Evolutionary conservation across 1,140 invertebrate species (phyloP).

Genomic region (Drosophila malerkotliana): DNA sequence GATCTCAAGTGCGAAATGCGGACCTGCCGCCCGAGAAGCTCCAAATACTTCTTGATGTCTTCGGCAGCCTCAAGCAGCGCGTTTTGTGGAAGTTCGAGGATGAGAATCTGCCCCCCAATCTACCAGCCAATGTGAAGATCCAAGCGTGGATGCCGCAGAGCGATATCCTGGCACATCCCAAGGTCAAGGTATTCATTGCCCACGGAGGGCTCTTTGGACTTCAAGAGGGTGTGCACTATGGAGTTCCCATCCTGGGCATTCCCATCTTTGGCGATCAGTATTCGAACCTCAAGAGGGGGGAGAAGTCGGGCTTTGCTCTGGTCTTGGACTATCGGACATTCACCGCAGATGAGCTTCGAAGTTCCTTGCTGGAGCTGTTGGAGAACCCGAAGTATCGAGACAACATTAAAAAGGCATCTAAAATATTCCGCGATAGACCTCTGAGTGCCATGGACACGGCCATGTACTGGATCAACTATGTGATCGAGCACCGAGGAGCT

Average conservation of each 20-base stretch:
- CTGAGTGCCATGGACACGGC: constrained; percentile 85
- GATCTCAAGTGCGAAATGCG: constrained; percentile 71
- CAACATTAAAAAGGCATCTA: constrained; percentile 82
- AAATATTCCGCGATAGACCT: constrained; percentile 85
- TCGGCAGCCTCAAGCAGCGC: constrained; percentile 85
- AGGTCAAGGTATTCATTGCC: constrained; percentile 86
- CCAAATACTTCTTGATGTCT: constrained; percentile 85
- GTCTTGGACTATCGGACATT: constrained; percentile 60
- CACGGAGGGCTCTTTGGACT: constrained; percentile 87
- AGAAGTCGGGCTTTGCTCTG: constrained; percentile 50
- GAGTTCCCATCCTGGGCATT: constrained; percentile 86
- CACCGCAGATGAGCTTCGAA: constrained; percentile 73
- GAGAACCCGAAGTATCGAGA: constrained; percentile 83
- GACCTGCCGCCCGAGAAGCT: constrained; percentile 83
- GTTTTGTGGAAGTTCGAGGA: constrained; percentile 88
- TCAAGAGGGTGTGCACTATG: constrained; percentile 86
- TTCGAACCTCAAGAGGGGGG: constrained; percentile 56
- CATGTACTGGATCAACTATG: constrained; percentile 87
- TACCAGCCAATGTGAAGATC: constrained; percentile 86
- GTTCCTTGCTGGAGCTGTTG: constrained; percentile 82
- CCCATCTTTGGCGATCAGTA: constrained; percentile 86
- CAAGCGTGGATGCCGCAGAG: constrained; percentile 87
- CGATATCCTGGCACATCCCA: constrained; percentile 86
- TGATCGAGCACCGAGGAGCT: constrained; percentile 86
- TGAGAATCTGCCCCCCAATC: constrained; percentile 79